These are phyloP conservation scores for Hypothenemus hampei DNA, from an alignment of 1,140 invertebrate species.

Conservation along the genomic window DNA sequence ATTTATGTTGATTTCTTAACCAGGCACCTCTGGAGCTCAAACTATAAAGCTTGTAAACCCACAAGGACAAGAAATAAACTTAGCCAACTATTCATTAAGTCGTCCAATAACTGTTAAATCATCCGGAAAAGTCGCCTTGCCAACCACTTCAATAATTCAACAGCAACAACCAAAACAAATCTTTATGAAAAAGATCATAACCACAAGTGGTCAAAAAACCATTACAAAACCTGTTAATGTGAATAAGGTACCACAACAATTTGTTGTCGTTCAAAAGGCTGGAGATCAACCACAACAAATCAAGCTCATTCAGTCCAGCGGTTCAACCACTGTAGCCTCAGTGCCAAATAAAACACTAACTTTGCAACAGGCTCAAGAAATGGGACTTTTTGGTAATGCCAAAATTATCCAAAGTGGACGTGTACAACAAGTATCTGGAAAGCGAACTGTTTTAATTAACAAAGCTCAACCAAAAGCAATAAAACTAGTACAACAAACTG, in stretches of 20 bases:
- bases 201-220: slow-evolving; percentile 28
- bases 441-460: slow-evolving; percentile 49
- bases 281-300: slow-evolving; percentile 27
- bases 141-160: slow-evolving; percentile 29
- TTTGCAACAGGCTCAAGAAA: slow-evolving; percentile 62
- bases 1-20: slow-evolving; percentile 3
- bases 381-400: slow-evolving; percentile 57
- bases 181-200: slow-evolving; percentile 42
- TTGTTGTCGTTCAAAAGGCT: slow-evolving; percentile 39
- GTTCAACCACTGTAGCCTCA: slow-evolving; percentile 28
- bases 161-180: slow-evolving; percentile 39
- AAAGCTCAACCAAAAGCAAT: slow-evolving; percentile 39
- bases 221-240: slow-evolving; percentile 20
- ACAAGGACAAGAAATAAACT: slow-evolving; percentile 40
- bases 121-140: slow-evolving; percentile 27
- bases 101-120: slow-evolving; percentile 39
- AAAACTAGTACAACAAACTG: slow-evolving; percentile 40
- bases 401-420: slow-evolving; percentile 49
- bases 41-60: slow-evolving; percentile 42
- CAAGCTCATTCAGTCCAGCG: slow-evolving; percentile 31
- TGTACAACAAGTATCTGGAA: slow-evolving; percentile 34
- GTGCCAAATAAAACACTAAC: slow-evolving; percentile 65
- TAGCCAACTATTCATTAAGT: slow-evolving; percentile 38
- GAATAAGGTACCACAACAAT: slow-evolving; percentile 31
- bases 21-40: slow-evolving; percentile 33